Percentiles rank a stretch among this genome's conserved stretches.
phyloP scores from a whole-genome alignment of 2,797 vertebrate species.

The Oophaga sylvatica region DNA sequence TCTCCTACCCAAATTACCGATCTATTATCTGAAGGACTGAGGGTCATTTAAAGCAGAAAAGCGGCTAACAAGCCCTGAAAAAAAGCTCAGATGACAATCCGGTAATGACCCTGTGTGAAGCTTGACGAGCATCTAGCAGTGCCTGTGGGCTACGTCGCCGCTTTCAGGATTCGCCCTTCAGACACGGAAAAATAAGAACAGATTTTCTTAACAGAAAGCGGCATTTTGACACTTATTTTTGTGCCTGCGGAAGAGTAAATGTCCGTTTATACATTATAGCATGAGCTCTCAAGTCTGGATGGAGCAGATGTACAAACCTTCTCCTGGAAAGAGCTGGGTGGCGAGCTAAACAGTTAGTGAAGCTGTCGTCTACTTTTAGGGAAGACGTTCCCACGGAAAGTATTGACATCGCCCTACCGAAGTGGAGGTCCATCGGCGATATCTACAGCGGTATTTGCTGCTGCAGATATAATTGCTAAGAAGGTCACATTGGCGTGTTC shows the following conservation, averaged over 20 bases:
- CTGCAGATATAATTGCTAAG: no score
- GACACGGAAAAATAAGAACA: not conserved
- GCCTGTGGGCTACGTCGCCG: not conserved
- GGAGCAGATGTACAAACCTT: not conserved
- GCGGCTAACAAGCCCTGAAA: conserved; percentile 18
- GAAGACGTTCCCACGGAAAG: not conserved
- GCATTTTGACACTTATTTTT: conserved; percentile 24
- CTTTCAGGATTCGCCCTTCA: conserved; percentile 12
- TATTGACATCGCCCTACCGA: no score
- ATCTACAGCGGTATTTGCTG: no score
- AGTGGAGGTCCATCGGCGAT: no score
- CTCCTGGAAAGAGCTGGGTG: not conserved
- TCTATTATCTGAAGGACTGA: conserved; percentile 50
- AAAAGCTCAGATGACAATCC: conserved; percentile 12
- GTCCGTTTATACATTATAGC: not conserved
- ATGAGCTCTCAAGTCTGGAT: not conserved
- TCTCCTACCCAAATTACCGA: conserved; percentile 30
- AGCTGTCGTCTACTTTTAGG: not conserved
- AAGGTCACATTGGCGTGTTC: no score
- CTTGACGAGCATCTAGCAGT: not conserved
- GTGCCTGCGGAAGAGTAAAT: conserved; percentile 2
- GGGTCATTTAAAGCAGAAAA: conserved; percentile 32
- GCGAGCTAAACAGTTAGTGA: not conserved
- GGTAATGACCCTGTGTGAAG: not conserved
- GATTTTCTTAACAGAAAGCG: conserved; percentile 30